A percentile compares a stretch with the other conserved stretches of the same genome.
Conservation (phyloP, 2,888 invertebrate species). For the Lutraria lutraria region DNA sequence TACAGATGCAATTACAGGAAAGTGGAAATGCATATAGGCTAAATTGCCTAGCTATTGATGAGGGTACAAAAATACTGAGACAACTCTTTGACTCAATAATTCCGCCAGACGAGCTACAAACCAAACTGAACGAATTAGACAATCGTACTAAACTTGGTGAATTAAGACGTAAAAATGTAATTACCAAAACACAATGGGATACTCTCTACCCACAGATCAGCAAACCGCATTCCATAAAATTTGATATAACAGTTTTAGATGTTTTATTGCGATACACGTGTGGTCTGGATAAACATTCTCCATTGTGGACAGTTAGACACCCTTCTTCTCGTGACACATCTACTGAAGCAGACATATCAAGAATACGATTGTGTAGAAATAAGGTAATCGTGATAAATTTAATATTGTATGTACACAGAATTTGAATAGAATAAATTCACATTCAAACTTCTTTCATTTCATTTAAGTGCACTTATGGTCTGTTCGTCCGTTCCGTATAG, state of each 20-base stretch:
- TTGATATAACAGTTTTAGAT: background rate
- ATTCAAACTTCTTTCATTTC: no score
- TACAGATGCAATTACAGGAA: no score
- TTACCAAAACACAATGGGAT: background rate
- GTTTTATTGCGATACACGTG: background rate
- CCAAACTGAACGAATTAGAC: background rate
- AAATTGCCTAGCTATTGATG: background rate
- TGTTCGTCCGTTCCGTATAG: no score
- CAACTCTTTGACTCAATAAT: background rate
- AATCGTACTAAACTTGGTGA: background rate
- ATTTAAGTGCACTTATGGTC: no score
- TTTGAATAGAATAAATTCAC: no score
- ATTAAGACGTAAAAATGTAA: background rate
- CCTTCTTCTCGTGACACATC: background rate
- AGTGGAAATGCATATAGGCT: no score
- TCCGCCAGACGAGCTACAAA: background rate
- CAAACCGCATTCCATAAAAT: background rate
- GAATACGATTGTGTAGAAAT: background rate
- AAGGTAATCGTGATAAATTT: background rate
- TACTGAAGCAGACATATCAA: background rate
- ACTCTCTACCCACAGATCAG: background rate
- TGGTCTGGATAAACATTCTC: background rate
- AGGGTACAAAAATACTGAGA: background rate
- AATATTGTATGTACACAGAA: no score
- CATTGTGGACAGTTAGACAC: background rate